phyloP scores from a whole-genome alignment of 2,888 invertebrate species.

The Teinopalpus imperialis region DNA sequence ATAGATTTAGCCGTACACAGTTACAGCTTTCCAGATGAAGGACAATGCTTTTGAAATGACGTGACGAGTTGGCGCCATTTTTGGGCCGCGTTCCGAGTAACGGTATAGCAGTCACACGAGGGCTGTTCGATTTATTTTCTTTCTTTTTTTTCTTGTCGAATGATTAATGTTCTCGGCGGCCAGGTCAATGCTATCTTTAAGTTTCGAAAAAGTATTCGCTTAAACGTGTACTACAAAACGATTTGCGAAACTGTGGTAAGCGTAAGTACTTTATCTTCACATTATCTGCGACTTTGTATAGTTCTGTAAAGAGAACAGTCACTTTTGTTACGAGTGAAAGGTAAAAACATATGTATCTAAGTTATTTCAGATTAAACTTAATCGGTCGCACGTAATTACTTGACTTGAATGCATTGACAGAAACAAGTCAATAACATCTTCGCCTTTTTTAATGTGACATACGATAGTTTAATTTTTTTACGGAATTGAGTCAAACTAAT shows the following conservation, averaged over 20 bases:
- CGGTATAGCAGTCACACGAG: constrained; percentile 15
- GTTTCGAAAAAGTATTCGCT: constrained; percentile 2
- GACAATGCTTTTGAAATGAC: constrained; percentile 36
- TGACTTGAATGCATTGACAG: too few species aligned
- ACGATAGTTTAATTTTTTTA: too few species aligned
- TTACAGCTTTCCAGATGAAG: constrained; percentile 38
- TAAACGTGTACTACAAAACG: constrained; percentile 6
- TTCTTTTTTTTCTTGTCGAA: constrained; percentile 1
- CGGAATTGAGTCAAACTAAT: too few species aligned
- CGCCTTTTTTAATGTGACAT: too few species aligned
- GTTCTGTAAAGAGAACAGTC: too few species aligned
- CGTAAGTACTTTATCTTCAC: not conserved
- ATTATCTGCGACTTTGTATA: not conserved
- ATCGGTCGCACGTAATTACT: too few species aligned
- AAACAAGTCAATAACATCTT: too few species aligned
- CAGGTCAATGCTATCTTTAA: constrained; percentile 14
- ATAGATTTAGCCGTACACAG: constrained; percentile 49
- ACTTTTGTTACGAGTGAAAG: too few species aligned
- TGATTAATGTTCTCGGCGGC: constrained; percentile 13
- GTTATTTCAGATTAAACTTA: too few species aligned
- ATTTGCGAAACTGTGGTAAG: not conserved
- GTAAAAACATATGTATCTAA: too few species aligned
- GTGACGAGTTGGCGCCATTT: constrained; percentile 33
- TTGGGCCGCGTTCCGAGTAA: constrained; percentile 25
- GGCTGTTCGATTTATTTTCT: constrained; percentile 10